These are phyloP conservation scores for Eptatretus atami DNA, from an alignment of 2,797 vertebrate genomes.

Conservation along the genomic window DNA sequence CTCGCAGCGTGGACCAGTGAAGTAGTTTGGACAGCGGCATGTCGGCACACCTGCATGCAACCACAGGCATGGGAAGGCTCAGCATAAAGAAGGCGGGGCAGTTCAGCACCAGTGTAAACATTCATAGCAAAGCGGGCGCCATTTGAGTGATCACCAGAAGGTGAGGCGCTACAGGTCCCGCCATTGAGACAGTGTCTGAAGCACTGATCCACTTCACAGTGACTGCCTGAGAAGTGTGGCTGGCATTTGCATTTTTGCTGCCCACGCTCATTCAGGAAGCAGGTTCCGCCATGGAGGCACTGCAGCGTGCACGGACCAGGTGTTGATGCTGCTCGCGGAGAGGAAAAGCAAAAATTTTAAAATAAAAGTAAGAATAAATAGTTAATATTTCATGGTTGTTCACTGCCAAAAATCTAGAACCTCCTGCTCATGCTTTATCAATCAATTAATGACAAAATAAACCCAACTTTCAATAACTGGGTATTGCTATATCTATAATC, in stretches of 20 bases:
- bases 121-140: background rate
- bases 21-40: conserved; percentile 54
- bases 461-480: no score
- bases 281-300: conserved; percentile 58
- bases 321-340: conserved; percentile 17
- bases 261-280: conserved; percentile 63
- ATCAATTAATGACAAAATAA: no score
- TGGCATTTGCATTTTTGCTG: conserved; percentile 80
- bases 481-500: no score
- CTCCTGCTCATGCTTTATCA: no score
- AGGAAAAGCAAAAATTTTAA: no score
- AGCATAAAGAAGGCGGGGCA: background rate
- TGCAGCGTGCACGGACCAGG: conserved; percentile 36
- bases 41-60: conserved; percentile 35
- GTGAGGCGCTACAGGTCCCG: conserved; percentile 60
- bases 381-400: no score
- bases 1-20: conserved; percentile 51
- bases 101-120: no score
- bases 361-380: no score
- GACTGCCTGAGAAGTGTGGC: conserved; percentile 48
- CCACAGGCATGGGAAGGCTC: background rate
- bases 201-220: conserved; percentile 62
- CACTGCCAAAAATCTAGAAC: no score
- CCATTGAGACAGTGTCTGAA: conserved; percentile 59
- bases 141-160: conserved; percentile 26